These are phyloP conservation scores for Psittacula echo DNA, from an alignment of 2,797 vertebrate species.

Conservation along the genomic window DNA sequence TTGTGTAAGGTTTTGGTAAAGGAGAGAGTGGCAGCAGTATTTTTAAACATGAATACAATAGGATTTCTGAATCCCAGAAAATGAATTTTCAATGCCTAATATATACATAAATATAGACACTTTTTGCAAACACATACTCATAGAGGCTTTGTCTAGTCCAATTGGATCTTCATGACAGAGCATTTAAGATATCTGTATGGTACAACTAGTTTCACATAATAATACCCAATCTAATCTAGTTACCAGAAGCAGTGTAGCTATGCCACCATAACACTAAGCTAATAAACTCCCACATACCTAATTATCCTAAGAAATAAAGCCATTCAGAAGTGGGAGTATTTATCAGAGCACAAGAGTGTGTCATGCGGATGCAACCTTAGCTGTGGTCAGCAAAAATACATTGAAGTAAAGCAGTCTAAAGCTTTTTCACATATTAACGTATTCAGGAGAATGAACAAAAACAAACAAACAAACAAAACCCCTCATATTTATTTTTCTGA, in stretches of 20 bases:
- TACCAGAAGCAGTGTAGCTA: neutral
- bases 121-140: neutral
- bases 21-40: neutral
- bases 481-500: neutral
- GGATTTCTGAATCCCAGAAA: neutral
- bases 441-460: neutral
- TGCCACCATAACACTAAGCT: neutral
- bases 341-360: neutral
- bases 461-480: fast-evolving
- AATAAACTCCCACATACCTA: neutral
- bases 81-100: neutral
- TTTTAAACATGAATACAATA: neutral
- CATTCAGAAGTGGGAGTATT: neutral
- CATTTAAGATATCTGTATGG: neutral
- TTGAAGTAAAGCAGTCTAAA: neutral
- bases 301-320: neutral
- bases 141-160: neutral
- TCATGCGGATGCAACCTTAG: neutral
- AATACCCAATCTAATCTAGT: neutral
- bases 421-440: neutral
- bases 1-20: neutral
- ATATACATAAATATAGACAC: neutral
- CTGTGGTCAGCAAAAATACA: neutral
- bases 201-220: neutral
- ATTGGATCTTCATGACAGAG: neutral